These are phyloP conservation scores for Gymnothorax javanicus DNA, from an alignment of 2,797 vertebrate species.

Conservation along the genomic window DNA sequence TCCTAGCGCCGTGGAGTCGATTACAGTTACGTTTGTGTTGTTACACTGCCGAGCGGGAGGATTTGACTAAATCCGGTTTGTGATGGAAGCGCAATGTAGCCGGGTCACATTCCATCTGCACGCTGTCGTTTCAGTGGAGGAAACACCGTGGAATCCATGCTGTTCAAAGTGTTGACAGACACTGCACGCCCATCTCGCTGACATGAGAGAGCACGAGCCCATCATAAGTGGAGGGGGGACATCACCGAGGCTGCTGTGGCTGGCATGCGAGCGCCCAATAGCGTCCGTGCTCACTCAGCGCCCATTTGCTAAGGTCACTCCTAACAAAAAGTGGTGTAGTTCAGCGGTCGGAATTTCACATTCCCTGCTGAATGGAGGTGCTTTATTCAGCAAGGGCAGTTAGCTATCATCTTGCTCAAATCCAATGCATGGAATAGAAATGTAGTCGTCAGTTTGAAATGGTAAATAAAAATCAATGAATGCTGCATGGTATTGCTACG, in stretches of 20 bases:
- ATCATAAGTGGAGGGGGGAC: background rate
- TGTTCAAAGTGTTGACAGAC: background rate
- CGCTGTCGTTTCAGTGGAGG: background rate
- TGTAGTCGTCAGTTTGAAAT: background rate
- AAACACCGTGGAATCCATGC: background rate
- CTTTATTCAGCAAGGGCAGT: background rate
- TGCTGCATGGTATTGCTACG: background rate
- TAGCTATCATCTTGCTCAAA: background rate
- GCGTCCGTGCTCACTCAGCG: constrained; percentile 1
- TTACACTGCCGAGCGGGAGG: constrained; percentile 15
- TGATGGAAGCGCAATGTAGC: constrained; percentile 17
- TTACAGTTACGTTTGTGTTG: constrained; percentile 29
- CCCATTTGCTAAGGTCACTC: constrained; percentile 1
- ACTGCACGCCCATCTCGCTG: background rate
- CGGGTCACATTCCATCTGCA: constrained; percentile 18
- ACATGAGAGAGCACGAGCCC: constrained; percentile 8
- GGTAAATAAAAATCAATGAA: background rate
- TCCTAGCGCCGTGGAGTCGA: constrained; percentile 27
- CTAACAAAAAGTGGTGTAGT: background rate
- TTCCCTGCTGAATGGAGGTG: background rate
- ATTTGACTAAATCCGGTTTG: constrained; percentile 38
- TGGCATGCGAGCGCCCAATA: background rate
- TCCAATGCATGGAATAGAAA: background rate
- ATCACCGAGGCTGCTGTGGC: background rate
- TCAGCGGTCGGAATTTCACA: background rate